phyloP scores from a whole-genome alignment of 2,797 vertebrate species.

The Coccyzus lansbergi region DNA sequence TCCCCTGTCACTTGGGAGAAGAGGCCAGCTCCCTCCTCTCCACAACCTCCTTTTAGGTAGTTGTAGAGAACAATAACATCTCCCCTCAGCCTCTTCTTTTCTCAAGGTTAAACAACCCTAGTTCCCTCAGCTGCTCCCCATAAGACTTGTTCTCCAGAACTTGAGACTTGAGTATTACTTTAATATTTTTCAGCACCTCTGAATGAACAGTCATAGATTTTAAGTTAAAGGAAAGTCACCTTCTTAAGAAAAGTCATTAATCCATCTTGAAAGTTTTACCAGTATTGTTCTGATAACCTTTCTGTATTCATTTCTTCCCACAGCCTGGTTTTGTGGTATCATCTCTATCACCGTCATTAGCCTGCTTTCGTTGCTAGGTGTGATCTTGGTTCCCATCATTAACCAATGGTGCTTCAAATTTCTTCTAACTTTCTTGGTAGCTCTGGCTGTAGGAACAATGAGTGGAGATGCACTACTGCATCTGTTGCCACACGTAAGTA shows the following conservation, averaged over 20 bases:
- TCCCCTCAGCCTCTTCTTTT: too few relatives aligned
- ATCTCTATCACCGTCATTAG: slow-evolving; percentile 98
- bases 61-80: too few relatives aligned
- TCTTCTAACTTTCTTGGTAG: slow-evolving; percentile 97
- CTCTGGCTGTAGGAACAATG: slow-evolving; percentile 96
- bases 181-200: not conserved
- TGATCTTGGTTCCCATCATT: slow-evolving; percentile 94
- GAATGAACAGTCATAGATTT: not conserved
- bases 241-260: slow-evolving; percentile 23
- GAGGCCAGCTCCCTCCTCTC: too few relatives aligned
- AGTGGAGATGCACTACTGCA: slow-evolving; percentile 97
- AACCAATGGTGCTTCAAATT: slow-evolving; percentile 98
- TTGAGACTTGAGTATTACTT: not conserved
- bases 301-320: slow-evolving; percentile 62
- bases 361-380: slow-evolving; percentile 94
- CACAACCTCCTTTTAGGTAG: too few relatives aligned
- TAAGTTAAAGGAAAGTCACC: not conserved
- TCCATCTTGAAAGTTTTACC: not conserved
- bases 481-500: slow-evolving; percentile 94
- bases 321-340: slow-evolving; percentile 93
- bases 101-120: too few relatives aligned
- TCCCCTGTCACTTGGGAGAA: too few relatives aligned
- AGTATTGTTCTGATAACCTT: slow-evolving; percentile 44
- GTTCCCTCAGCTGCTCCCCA: too few relatives aligned
- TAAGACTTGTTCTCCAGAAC: too few relatives aligned